Base-by-base conservation (phyloP, 2,797 vertebrate species). In the Mormyrus proboscirostris region DNA sequence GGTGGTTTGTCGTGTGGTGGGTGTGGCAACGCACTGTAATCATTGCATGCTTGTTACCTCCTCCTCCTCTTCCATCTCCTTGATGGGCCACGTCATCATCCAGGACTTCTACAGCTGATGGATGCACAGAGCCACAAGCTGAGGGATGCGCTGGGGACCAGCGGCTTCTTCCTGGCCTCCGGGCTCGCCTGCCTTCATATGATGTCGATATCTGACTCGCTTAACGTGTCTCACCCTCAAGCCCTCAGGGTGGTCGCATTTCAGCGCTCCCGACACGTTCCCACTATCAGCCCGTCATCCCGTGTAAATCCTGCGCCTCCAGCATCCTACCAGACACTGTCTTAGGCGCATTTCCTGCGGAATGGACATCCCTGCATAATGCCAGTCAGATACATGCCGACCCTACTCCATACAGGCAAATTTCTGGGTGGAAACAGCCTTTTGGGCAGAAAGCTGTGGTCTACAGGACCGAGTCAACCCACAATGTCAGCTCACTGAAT, bases 91-190 rank as follows among this genome's bases (percentile, higher is more conserved):
- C 55, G 89, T 44, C 87, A 94, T 97, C 90, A 92, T 97, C 41
- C 91, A 2, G 0, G 95, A 97, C 5, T 97, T 97, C 92, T 95
- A 96, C 53, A 92, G 96, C 73, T 97, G 86, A 92, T 94, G 0
- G 12, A 2, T 0, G 93, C 94, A 0, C 94, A 94, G 91, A 96
- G 96, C 4, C 86, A 94, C 62, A 96, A 97, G 90, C 92, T 97
- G 51, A 97, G 97, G 3, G 95, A 95, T 0, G 96, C 96, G 96
- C 86, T 97, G 96, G 96, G 91, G 0, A 94, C 93, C 1, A 0
- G 90, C 0, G 94, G 91, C 0, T 92, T 96, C 57, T 95, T 97
- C 10, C 51, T 96, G 0, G 47, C 93, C 0, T 98, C 94, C 0
- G 97, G 96, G 0, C 90, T 95, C 76, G 90, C 97, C 91, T 94